Evolutionary conservation across 2,888 invertebrate genomes (phyloP), one percentile per base, ranked within the genome.

Genomic region (Chalcis sispes): DNA sequence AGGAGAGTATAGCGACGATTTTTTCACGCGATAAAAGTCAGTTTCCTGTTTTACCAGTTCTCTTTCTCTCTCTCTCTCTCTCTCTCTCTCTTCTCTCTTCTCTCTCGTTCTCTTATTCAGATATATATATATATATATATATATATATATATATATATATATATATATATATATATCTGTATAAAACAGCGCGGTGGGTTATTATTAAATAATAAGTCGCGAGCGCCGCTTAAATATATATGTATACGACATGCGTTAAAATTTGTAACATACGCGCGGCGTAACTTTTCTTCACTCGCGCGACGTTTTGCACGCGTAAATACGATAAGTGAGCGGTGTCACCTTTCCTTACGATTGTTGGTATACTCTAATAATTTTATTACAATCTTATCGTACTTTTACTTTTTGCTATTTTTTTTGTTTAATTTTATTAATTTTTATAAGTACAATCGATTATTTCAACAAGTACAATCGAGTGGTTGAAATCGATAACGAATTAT

Each of bases 11-110:
- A n/a, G 25, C 2, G 20, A 15, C 23, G 4, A 61, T 59, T 62
- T 62, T 15, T 46, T 59, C 36, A 10, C 1, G 7, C 48, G 15
- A 18, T 29, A 76, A 76, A 76, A 72, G 32, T 50, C 64, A 32
- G 23, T 76, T 76, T 76, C 76, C 76, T 72, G 76, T 76, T 76
- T 67, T 76, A 76, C 76, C 76, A 72, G 76, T 76, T 76, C 42
- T 46, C 50, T 40, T 23, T 70, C 50, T 18, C 54, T 40, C 18
- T 29, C 27, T 23, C 5, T 15, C 36, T 36, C 10, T 36, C 36
- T 36, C 36, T 36, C 36, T 36, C n/a, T n/a, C n/a, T n/a, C n/a
- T n/a, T n/a, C n/a, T n/a, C n/a, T n/a, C n/a, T n/a, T n/a, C n/a
- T n/a, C n/a, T n/a, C n/a, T n/a, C n/a, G n/a, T n/a, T n/a, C n/a